These are phyloP conservation scores for Mungos mungo DNA, from an alignment of 2,113 vertebrate species.

Conservation along the genomic window DNA sequence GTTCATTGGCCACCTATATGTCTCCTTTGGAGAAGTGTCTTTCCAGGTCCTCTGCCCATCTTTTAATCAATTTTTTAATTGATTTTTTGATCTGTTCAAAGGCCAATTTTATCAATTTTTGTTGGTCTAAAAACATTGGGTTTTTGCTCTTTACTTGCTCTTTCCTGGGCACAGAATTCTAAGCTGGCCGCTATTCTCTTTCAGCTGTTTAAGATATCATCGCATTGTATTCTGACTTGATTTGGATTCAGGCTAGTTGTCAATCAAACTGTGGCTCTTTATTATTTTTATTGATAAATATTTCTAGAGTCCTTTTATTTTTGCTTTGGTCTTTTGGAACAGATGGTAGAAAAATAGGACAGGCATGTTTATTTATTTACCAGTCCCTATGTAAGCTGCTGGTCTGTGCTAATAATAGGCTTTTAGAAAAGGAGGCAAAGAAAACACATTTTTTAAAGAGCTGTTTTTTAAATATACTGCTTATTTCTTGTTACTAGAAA, in stretches of 20 bases:
- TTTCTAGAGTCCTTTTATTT: not conserved
- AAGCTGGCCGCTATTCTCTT: not conserved
- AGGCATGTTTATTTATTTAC: not conserved
- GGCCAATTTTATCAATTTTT: not conserved
- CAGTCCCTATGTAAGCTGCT: not conserved
- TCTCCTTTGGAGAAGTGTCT: not conserved
- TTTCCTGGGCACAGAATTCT: not conserved
- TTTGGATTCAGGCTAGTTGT: not conserved
- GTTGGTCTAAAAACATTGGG: not conserved
- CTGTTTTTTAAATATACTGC: not conserved
- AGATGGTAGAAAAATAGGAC: not conserved
- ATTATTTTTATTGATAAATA: not conserved
- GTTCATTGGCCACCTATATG: not conserved
- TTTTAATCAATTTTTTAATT: not conserved
- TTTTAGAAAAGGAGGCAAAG: not conserved
- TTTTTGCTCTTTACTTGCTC: not conserved
- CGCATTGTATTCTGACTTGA: not conserved
- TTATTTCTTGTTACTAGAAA: conserved; percentile 8
- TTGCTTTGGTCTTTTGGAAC: not conserved
- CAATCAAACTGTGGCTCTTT: not conserved
- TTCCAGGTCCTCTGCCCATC: not conserved
- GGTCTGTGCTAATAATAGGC: not conserved
- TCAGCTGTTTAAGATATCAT: not conserved
- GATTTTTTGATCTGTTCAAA: not conserved
- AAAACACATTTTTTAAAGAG: not conserved